These are phyloP conservation scores for Mylabris phalerata DNA, from an alignment of 1,140 invertebrate species.

Conservation along the genomic window DNA sequence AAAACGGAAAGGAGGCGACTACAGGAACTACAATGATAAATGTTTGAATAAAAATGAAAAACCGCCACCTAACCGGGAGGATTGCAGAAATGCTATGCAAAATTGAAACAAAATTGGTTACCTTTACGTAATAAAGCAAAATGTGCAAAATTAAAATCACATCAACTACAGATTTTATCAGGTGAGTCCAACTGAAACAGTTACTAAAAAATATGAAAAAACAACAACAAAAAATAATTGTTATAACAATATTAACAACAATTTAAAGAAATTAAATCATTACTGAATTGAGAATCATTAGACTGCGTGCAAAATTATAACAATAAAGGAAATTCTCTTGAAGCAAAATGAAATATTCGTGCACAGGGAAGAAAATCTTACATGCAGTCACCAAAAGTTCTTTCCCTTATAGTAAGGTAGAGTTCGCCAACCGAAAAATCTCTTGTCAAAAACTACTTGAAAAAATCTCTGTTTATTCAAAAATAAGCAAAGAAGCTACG, in stretches of 20 bases:
- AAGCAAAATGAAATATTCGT: too few relatives aligned
- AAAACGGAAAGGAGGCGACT: too few relatives aligned
- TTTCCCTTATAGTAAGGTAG: conserved; percentile 45
- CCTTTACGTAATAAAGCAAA: conserved; percentile 27
- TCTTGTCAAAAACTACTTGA: conserved; percentile 28
- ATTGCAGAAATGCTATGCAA: too few relatives aligned
- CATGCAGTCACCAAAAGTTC: conserved; percentile 42
- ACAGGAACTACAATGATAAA: too few relatives aligned
- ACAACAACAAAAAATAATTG: conserved; percentile 16
- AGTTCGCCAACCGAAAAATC: conserved; percentile 34
- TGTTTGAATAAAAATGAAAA: too few relatives aligned
- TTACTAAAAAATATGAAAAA: conserved; percentile 35
- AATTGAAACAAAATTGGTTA: conserved; percentile 18
- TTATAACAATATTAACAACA: not conserved
- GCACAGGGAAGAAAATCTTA: conserved; percentile 10
- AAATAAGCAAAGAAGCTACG: conserved; percentile 37
- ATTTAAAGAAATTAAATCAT: not conserved
- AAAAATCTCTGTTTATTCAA: conserved; percentile 23
- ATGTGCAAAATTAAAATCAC: conserved; percentile 34
- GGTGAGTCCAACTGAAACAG: conserved; percentile 39
- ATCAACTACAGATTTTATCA: conserved; percentile 33
- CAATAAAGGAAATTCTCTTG: too few relatives aligned
- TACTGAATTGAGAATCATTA: too few relatives aligned
- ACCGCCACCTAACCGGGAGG: too few relatives aligned
- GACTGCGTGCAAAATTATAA: too few relatives aligned